phyloP scores from a whole-genome alignment of 2,888 invertebrate genomes.

The Helobdella robusta region DNA sequence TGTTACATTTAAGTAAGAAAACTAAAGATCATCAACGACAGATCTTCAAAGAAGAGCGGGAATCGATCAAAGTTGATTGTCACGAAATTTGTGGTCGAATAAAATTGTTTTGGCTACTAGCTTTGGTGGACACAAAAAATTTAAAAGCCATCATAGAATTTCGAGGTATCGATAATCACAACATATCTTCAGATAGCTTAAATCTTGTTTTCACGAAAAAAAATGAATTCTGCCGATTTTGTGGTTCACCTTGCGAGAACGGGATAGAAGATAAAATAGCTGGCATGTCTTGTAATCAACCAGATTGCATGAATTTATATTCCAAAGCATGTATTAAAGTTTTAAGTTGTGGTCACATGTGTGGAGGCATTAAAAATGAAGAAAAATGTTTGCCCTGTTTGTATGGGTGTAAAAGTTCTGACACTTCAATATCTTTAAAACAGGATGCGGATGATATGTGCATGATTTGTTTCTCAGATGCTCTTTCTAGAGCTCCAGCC shows the following conservation, averaged over 20 bases:
- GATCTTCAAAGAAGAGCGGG: constrained; percentile 90
- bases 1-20: constrained; percentile 79
- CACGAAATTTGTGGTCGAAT: constrained; percentile 85
- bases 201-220: neutral
- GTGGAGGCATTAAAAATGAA: constrained; percentile 84
- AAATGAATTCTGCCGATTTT: constrained; percentile 65
- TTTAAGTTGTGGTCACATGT: constrained; percentile 77
- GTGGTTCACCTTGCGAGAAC: constrained; percentile 70
- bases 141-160: constrained; percentile 73
- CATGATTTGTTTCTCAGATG: constrained; percentile 97
- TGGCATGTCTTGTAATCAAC: constrained; percentile 82
- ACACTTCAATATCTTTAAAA: constrained; percentile 55
- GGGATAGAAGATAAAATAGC: constrained; percentile 51
- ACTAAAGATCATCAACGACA: constrained; percentile 76
- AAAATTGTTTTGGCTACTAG: constrained; percentile 85
- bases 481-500: constrained; percentile 85
- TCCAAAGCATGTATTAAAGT: constrained; percentile 71
- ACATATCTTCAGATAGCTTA: too few species aligned
- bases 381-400: constrained; percentile 75
- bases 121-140: constrained; percentile 83
- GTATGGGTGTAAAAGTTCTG: constrained; percentile 61
- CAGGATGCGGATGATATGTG: constrained; percentile 99
- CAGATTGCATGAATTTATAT: constrained; percentile 65
- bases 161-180: constrained; percentile 51
- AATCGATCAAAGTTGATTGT: constrained; percentile 88